Evolutionary conservation across 2,888 invertebrate genomes (phyloP).

Genomic region (Mongoloraphidia duomilia): DNA sequence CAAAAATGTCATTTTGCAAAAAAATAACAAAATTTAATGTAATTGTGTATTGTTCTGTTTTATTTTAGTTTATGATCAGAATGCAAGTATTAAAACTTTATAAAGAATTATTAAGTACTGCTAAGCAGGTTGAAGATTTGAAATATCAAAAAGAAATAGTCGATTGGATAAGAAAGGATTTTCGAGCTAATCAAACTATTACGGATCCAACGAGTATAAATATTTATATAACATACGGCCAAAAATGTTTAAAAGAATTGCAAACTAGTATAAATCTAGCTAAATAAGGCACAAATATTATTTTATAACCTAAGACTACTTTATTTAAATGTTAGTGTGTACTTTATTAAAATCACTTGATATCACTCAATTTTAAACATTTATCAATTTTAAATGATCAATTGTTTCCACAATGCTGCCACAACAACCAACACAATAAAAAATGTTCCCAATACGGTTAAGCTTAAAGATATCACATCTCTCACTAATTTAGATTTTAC

Average conservation of each 20-base stretch:
- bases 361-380: slow-evolving; percentile 1
- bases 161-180: slow-evolving; percentile 62
- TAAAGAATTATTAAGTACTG: slow-evolving; percentile 52
- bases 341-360: background rate
- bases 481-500: slow-evolving; percentile 39
- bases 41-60: slow-evolving; percentile 4
- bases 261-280: slow-evolving; percentile 46
- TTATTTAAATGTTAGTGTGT: background rate
- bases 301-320: background rate
- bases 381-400: slow-evolving; percentile 17
- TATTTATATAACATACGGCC: slow-evolving; percentile 53
- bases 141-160: slow-evolving; percentile 46
- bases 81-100: slow-evolving; percentile 67
- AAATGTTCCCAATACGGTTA: slow-evolving; percentile 59
- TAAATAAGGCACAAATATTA: slow-evolving; percentile 24
- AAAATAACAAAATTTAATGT: background rate
- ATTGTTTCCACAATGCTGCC: slow-evolving; percentile 36
- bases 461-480: slow-evolving; percentile 49
- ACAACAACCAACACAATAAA: slow-evolving; percentile 48
- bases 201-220: slow-evolving; percentile 61
- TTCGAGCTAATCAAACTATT: slow-evolving; percentile 52
- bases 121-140: slow-evolving; percentile 49
- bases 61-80: slow-evolving; percentile 62
- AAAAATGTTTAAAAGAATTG: slow-evolving; percentile 52
- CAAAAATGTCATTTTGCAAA: background rate